Base-by-base conservation (phyloP, 2,888 invertebrate genomes). In the Ferdinandea cuprea region DNA sequence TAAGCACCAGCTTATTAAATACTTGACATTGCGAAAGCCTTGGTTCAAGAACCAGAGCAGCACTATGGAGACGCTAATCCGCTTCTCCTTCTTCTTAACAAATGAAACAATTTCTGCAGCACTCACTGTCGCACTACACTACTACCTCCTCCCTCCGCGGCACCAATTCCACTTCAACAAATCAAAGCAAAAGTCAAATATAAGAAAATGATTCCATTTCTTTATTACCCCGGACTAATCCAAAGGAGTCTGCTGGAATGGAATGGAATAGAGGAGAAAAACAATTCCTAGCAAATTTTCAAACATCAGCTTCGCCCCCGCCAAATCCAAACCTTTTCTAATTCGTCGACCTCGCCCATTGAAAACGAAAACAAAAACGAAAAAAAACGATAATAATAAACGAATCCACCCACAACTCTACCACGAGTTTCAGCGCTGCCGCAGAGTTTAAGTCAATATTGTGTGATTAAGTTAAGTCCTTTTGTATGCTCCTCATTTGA, bases 151-250 rank as follows among this genome's bases (percentile, higher is more conserved):
- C 25, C 48, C 48, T 48, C 25, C 17, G 9, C 8, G 1, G 5
- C n/a, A n/a, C n/a, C 28, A 19, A 0, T 44, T 7, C 19, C 19
- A 19, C n/a, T 48, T 13, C 13, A 7, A 42, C 56, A 63, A 78
- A 65, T 78, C 78, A 72, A 66, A 37, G 68, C 73, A 61, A 61
- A 68, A 73, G 66, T 79, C 73, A 79, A 79, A 73, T 52, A 66
- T 35, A 59, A 6, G 25, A 44, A 59, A 25, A 25, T 30, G 68
- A 68, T 76, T 68, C 54, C 15, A 46, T 63, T 73, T 54, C 4
- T 13, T 28, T 21, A 28, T 19, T 44, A 19, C 32, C 3, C 25
- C 2, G 21, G 15, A 6, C 54, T 46, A 30, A 13, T 50, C 68
- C 35, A 9, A 15, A 37, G 3, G 19, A 50, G 17, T 9, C 17